Base-by-base conservation (phyloP, 2,113 vertebrate species). In the Cyprinodon brontotheroides region DNA sequence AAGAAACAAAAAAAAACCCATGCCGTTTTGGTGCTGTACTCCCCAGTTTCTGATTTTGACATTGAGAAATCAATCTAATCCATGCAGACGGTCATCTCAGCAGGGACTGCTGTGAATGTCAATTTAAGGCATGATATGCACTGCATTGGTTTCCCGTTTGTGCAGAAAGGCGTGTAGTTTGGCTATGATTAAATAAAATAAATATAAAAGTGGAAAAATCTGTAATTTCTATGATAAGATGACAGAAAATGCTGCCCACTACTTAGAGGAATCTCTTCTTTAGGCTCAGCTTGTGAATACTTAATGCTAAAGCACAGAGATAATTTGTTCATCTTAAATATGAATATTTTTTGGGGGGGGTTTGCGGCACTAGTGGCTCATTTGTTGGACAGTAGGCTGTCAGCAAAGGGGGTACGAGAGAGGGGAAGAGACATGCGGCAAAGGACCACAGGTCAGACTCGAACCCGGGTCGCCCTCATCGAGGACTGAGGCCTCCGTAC, bases 41-140 rank as follows among this genome's bases (percentile, higher is more conserved):
- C 37, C 45, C 12, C 12, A 60, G 37, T 66, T 39, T 67, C 40
- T 15, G 0, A 60, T 13, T 63, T 63, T 48, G 61, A 62, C 47
- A 20, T 39, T 36, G 11, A 61, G 39, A 66, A 63, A 60, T 37
- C 59, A 22, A n/a, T 38, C 13, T 41, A 6, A 39, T 43, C 3
- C 0, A 22, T 17, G 39, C 41, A 48, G 40, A 70, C 13, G 3
- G 38, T 53, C 36, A 38, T 45, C 71, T 60, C 67, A 67, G 66
- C 62, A 64, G 59, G 57, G 5, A 13, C 48, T 61, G 3, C 29
- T 38, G 5, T 64, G 11, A 53, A 68, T 74, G 65, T 72, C 48
- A 68, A 37, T 67, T 22, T 47, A 50, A 74, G 40, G n/a, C 43
- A 76, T n/a, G 41, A 29, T 63, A 14, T 47, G 12, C 64, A 39